Evolutionary conservation across 1,140 invertebrate species (phyloP).

Genomic region (Choristoneura fumiferana): DNA sequence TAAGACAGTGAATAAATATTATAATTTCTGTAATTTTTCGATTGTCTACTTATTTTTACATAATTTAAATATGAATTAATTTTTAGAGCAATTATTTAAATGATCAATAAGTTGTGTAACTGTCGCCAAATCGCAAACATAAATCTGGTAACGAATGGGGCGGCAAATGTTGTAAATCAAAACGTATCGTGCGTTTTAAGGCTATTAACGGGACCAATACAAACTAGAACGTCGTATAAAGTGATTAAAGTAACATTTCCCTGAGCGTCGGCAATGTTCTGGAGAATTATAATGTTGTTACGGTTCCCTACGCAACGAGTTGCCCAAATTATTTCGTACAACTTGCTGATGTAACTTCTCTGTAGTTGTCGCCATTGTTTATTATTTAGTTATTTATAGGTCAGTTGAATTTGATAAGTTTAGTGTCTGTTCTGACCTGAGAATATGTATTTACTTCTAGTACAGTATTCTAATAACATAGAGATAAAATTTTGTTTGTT

Average conservation of each 20-base stretch:
- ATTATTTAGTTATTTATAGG: neutral
- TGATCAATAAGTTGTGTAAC: too few species aligned
- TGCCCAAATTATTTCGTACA: constrained; percentile 33
- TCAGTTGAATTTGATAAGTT: too few species aligned
- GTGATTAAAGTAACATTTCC: constrained; percentile 70
- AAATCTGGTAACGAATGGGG: constrained; percentile 9
- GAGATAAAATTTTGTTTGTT: too few species aligned
- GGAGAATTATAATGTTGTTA: constrained; percentile 64
- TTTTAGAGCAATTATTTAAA: too few species aligned
- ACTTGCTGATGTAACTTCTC: neutral
- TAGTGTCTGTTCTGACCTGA: too few species aligned
- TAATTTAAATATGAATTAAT: too few species aligned
- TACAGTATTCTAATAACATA: too few species aligned
- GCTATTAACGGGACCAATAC: constrained; percentile 48
- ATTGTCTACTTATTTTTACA: too few species aligned
- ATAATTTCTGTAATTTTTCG: too few species aligned
- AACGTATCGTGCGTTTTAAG: constrained; percentile 33
- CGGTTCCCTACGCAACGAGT: constrained; percentile 35
- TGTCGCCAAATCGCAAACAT: neutral
- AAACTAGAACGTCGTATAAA: constrained; percentile 54
- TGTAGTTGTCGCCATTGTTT: constrained; percentile 6
- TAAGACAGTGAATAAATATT: too few species aligned
- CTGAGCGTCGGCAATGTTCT: constrained; percentile 45
- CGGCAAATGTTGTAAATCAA: constrained; percentile 38
- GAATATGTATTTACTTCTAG: too few species aligned